Conservation (phyloP, 2,888 invertebrate species). For the Osmoderma eremita region DNA sequence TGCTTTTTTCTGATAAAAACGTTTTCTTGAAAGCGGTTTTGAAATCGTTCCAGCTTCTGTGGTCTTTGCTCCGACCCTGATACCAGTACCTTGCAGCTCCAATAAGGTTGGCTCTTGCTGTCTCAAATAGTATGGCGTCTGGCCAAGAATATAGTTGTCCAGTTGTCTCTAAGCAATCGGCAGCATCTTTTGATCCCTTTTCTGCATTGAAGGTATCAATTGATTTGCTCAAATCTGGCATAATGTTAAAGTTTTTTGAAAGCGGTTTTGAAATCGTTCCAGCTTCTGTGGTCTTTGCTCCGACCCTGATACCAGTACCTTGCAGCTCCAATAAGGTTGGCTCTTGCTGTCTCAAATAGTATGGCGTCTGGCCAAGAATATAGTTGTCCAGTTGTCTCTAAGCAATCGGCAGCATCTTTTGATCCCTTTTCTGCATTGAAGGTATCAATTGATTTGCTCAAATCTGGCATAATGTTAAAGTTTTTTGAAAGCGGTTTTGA, state of each 20-base stretch:
- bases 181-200: constrained; percentile 14
- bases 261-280: constrained; percentile 22
- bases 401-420: constrained; percentile 17
- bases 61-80: neutral
- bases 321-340: constrained; percentile 33
- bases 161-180: constrained; percentile 10
- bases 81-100: constrained; percentile 38
- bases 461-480: constrained; percentile 14
- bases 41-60: constrained; percentile 27
- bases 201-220: constrained; percentile 27
- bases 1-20: constrained; percentile 19
- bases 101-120: constrained; percentile 34
- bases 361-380: constrained; percentile 36
- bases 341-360: constrained; percentile 37
- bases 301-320: constrained; percentile 30
- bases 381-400: constrained; percentile 1
- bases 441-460: constrained; percentile 5
- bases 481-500: constrained; percentile 21
- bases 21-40: constrained; percentile 28
- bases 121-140: constrained; percentile 33
- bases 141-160: constrained; percentile 28
- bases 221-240: constrained; percentile 13
- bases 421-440: constrained; percentile 29
- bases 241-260: constrained; percentile 27
- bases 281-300: constrained; percentile 4